Evolutionary conservation across 2,113 vertebrate species (phyloP), one percentile per base, ranked within the genome.

Genomic region (human): DNA sequence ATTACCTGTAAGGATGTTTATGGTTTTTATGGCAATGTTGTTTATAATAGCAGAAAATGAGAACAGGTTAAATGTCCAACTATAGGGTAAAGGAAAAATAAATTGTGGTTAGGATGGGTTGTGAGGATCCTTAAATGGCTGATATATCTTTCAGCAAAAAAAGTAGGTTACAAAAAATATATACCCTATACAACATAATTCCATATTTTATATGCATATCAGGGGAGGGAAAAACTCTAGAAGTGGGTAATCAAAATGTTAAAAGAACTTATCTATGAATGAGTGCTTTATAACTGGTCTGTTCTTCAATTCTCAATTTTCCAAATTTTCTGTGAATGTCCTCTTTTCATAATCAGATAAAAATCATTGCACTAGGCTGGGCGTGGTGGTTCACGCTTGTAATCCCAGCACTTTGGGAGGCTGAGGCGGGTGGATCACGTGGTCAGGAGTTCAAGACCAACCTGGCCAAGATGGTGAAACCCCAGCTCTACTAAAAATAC

Each of bases 301-400:
- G 2, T 73, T 48, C 32, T 91, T 70, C 64, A 64, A 6, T 64
- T 84, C 38, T 70, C 55, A 90, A 1, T 73, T 97, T 93, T 86
- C 61, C 32, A 86, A 81, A 66, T 76, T 93, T 83, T 72, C 80
- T 94, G 35, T 85, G 64, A 59, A 92, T 90, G 48, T 27, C 20
- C 90, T 88, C 64, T 50, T 75, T 97, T 91, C 14, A 43, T 48
- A 72, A 52, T 70, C 73, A 92, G 25, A 92, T 90, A 87, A 89
- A 95, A 89, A 70, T 48, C 55, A 81, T 13, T 32, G n/a, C 5
- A 64, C 61, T 30, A 64, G n/a, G 70, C 20, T 40, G 22, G 70
- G 70, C 2, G 5, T 6, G 12, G 27, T 64, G 61, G 61, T 10
- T 64, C 27, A 64, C 11, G 27, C 61, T 12, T 64, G 27, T 64